Evolutionary conservation across 2,888 invertebrate species (phyloP), one percentile per base, ranked within the genome.

Genomic region (Cataglyphis altisquamis): DNA sequence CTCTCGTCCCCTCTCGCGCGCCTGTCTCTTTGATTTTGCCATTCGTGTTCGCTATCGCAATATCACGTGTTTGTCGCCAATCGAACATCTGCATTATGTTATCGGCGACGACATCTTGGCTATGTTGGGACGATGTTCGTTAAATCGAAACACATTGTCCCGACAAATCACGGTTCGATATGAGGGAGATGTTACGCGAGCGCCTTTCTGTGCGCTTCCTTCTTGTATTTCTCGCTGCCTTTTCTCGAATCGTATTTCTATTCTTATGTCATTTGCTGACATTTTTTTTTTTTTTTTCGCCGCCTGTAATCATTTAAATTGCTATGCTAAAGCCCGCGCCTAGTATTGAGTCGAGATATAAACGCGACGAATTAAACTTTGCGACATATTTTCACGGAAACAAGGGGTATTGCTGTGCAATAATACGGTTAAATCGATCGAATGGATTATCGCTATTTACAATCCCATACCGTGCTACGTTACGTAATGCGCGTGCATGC

Each of bases 91-190:
- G 91, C 86, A 85, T 87, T 89, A 45, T 45, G 45, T 45, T 45
- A 89, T 90, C 88, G 85, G 32, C 66, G 82, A 39, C 83, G 82
- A 82, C 86, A 91, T 91, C 89, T 89, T 83, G 55, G 63, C 72
- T 80, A 75, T 86, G 74, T 67, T 75, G 64, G 81, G 83, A 84
- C 84, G 74, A 81, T 89, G 91, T 89, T 91, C 89, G 89, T 91
- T 91, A 92, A 91, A 91, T 89, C 90, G 85, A 88, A 81, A 89
- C 82, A 75, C 86, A 90, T 90, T 87, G 87, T 87, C 75, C 73
- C 83, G 87, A 88, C 82, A 80, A 86, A 82, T 80, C 82, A 62
- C 68, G 62, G 18, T 39, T 60, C 48, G 75, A 85, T 84, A 82
- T 21, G 48, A 55, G 60, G 36, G 66, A 73, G 86, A 84, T 62